These are phyloP conservation scores for Dicycla oo DNA, from an alignment of 2,888 invertebrate genomes.

Conservation along the genomic window DNA sequence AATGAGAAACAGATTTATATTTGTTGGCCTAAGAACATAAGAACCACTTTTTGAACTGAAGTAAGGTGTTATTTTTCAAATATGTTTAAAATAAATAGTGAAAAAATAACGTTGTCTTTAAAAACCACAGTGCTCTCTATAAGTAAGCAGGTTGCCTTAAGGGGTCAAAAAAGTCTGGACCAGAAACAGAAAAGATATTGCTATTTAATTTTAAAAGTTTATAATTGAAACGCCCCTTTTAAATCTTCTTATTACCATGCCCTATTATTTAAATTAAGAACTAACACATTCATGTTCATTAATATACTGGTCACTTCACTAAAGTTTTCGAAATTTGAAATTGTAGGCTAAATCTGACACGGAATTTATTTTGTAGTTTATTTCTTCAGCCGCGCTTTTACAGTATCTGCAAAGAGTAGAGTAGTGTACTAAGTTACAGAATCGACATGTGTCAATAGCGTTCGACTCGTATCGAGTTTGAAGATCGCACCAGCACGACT, in stretches of 20 bases:
- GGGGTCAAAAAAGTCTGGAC: neutral
- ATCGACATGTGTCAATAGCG: constrained; percentile 58
- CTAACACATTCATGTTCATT: constrained; percentile 35
- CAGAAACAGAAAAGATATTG: constrained; percentile 1
- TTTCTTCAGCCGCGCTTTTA: constrained; percentile 24
- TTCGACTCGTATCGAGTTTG: constrained; percentile 47
- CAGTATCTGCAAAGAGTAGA: constrained; percentile 20
- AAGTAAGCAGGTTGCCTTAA: neutral
- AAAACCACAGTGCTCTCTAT: neutral
- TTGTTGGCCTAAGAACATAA: constrained; percentile 60
- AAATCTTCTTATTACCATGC: neutral
- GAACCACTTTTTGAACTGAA: constrained; percentile 32
- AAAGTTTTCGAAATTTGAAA: constrained; percentile 20
- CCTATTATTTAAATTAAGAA: constrained; percentile 37
- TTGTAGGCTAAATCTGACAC: constrained; percentile 9
- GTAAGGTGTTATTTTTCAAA: neutral
- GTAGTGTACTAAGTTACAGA: constrained; percentile 38
- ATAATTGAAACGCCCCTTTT: constrained; percentile 40
- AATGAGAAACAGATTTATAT: constrained; percentile 50
- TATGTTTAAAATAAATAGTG: neutral
- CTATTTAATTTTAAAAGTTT: constrained; percentile 40
- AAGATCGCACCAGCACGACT: constrained; percentile 42
- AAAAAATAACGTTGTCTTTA: too few relatives aligned
- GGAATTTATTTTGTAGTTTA: constrained; percentile 14
- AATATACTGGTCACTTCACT: constrained; percentile 12